phyloP scores from a whole-genome alignment of 2,113 vertebrate species.

The Notarius lentiginosus region DNA sequence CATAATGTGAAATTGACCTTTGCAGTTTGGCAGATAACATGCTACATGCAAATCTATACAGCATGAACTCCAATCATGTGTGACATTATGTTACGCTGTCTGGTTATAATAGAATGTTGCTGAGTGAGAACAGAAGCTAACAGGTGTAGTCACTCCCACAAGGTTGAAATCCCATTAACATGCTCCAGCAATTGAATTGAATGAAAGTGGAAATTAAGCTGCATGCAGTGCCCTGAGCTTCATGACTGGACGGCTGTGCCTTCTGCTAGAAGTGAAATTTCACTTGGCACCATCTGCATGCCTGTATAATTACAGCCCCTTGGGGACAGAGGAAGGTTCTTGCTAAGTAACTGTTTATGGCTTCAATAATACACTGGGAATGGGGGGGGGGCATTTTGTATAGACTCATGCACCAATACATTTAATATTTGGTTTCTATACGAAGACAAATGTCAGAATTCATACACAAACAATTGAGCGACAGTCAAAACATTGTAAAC shows the following conservation, averaged over 20 bases:
- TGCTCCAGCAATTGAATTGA: conserved; percentile 60
- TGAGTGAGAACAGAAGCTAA: conserved; percentile 22
- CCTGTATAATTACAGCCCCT: conserved; percentile 66
- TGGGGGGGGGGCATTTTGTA: conserved; percentile 49
- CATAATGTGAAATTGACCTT: conserved; percentile 10
- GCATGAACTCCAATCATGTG: conserved; percentile 48
- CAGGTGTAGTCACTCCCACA: conserved; percentile 65
- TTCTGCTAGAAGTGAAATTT: conserved; percentile 56
- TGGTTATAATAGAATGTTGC: conserved; percentile 8
- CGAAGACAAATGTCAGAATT: not conserved
- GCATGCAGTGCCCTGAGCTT: conserved; percentile 53
- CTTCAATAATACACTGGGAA: conserved; percentile 63
- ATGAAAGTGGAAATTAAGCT: conserved; percentile 59
- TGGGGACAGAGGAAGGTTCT: conserved; percentile 60
- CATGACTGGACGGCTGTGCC: conserved; percentile 62
- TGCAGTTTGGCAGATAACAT: conserved; percentile 23
- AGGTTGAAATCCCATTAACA: conserved; percentile 64
- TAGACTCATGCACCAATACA: not conserved
- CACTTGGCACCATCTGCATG: conserved; percentile 60
- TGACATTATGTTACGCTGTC: conserved; percentile 45
- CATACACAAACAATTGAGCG: not conserved
- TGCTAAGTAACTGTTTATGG: conserved; percentile 46
- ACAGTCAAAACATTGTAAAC: not conserved
- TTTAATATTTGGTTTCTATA: not conserved
- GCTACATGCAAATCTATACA: conserved; percentile 30